phyloP scores from a whole-genome alignment of 1,140 invertebrate species.

The Carposina sasakii region DNA sequence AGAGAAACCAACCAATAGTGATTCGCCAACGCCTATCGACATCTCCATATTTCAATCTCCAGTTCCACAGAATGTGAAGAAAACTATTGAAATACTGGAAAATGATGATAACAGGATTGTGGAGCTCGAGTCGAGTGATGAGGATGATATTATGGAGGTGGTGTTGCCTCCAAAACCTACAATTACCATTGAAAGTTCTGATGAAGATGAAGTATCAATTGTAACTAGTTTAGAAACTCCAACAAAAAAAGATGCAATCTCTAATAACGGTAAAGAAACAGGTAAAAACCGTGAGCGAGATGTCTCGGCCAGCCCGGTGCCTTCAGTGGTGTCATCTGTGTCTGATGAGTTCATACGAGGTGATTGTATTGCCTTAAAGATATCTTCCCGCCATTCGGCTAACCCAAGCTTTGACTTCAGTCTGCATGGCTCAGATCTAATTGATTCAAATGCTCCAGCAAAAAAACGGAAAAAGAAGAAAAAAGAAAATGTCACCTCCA shows the following conservation, averaged over 20 bases:
- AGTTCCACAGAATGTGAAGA: constrained; percentile 42
- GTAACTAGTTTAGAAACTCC: constrained; percentile 11
- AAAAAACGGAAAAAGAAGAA: constrained; percentile 62
- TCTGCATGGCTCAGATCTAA: constrained; percentile 61
- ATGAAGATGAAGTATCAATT: constrained; percentile 56
- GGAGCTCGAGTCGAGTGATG: constrained; percentile 57
- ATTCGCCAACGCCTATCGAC: constrained; percentile 21
- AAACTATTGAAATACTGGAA: constrained; percentile 52
- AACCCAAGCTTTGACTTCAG: constrained; percentile 65
- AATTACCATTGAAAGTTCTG: constrained; percentile 68
- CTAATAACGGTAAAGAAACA: constrained; percentile 15
- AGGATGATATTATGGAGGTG: constrained; percentile 67
- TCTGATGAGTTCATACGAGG: constrained; percentile 69
- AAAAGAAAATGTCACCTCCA: constrained; percentile 45
- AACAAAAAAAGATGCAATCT: constrained; percentile 25
- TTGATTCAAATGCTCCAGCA: constrained; percentile 40
- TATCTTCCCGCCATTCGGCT: constrained; percentile 51
- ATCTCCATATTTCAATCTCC: constrained; percentile 50
- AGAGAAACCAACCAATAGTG: constrained; percentile 22
- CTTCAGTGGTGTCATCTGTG: constrained; percentile 65
- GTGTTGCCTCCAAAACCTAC: constrained; percentile 57
- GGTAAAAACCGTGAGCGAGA: no score
- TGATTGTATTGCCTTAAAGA: constrained; percentile 67
- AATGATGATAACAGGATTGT: constrained; percentile 38
- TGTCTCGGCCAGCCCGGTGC: constrained; percentile 58